Base-by-base conservation (phyloP, 2,888 invertebrate genomes). In the Suillia variegata region DNA sequence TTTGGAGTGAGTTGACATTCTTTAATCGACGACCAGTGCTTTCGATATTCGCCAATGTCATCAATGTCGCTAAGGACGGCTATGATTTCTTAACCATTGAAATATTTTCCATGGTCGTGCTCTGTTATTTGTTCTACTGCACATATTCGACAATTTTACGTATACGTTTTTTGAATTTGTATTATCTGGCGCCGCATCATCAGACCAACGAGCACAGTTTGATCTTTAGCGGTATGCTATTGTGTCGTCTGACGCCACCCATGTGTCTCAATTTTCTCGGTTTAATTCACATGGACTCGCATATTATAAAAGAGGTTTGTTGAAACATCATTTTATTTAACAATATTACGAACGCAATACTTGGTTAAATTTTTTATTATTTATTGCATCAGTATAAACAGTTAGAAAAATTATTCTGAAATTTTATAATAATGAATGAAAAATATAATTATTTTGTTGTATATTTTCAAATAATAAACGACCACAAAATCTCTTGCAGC, bases 1-100 rank as follows among this genome's bases (percentile, higher is more conserved):
- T 99, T n/a, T 98, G 98, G 98, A 98, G 98, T 0, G 99, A 99
- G 84, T 89, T 98, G 73, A 96, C 98, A 1, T 99, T 99, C 84
- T 99, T 99, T 84, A 92, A 92, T 76, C 90, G 92, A 73, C 84
- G 86, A 21, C 98, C 98, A 0, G 94, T 96, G 20, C 85, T 99
- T 2, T 98, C 98, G 1, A 87, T 99, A 66, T 98, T 99, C 82
- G 99, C 99, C n/a, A 88, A 92, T 65, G 91, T 98, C 71, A 89
- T 98, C 21, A 89, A 92, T 71, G 84, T 90, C 38, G 94, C 96
- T 13, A 91, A 88, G 73, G 81, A 83, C 13, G 88, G 88, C 67
- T 94, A 96, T 76, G 94, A 96, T 81, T 99, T 99, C 83, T 88
- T 94, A 59, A 92, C 93, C 60, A 97, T 99, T 75, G 97, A 98